phyloP scores from a whole-genome alignment of 2,113 vertebrate species.

The Elgaria multicarinata region DNA sequence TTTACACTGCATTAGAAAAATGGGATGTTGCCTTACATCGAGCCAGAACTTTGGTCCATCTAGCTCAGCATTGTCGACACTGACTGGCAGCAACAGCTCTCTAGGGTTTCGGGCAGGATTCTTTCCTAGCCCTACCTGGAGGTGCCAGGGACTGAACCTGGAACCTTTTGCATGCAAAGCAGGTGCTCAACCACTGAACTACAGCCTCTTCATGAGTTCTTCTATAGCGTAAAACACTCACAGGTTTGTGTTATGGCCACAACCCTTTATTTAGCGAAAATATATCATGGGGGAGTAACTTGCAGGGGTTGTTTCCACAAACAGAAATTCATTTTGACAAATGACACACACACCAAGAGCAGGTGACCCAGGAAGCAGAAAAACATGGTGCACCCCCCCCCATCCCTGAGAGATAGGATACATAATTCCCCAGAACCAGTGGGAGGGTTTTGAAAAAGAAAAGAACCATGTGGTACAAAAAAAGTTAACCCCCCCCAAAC shows the following conservation, averaged over 20 bases:
- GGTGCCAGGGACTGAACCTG: no score
- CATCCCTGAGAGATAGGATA: no score
- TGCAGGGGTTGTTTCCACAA: background rate
- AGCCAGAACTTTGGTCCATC: no score
- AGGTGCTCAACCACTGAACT: no score
- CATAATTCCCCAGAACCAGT: background rate
- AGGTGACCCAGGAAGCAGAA: background rate
- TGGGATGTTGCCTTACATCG: no score
- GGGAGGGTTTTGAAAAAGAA: background rate
- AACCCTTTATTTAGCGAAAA: background rate
- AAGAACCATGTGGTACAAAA: background rate
- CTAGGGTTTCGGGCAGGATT: no score
- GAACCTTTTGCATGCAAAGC: no score
- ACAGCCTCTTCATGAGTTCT: background rate
- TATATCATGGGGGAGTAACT: background rate
- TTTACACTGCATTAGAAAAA: background rate
- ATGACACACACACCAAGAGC: background rate
- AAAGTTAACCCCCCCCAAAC: no score
- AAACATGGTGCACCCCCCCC: background rate
- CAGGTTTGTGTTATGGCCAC: background rate
- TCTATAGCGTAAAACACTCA: no score
- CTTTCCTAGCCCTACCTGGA: no score
- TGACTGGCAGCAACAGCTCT: no score
- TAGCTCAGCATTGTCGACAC: no score
- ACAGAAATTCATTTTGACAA: slow-evolving; percentile 8